phyloP scores from a whole-genome alignment of 2,113 vertebrate species.

The Eurystomus gularis region DNA sequence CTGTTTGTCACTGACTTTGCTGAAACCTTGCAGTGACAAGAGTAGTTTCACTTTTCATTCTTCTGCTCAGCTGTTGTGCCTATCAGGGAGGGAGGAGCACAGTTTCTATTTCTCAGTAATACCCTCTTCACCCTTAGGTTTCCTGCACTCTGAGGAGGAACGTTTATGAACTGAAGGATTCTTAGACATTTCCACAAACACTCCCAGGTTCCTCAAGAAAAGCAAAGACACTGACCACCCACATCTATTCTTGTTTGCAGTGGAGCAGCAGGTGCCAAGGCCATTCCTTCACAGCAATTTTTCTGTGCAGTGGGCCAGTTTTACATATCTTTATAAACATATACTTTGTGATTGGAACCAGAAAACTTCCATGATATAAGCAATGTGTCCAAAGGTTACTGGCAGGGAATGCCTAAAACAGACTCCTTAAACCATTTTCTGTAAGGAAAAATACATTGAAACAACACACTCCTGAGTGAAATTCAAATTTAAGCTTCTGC shows the following conservation, averaged over 20 bases:
- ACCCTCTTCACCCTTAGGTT: not conserved
- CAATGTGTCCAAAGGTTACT: not conserved
- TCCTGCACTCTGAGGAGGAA: not conserved
- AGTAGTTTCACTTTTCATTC: constrained; percentile 27
- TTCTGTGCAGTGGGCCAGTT: not conserved
- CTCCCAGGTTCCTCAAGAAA: not conserved
- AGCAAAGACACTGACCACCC: not conserved
- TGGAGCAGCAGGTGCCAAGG: not conserved
- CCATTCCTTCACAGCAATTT: not conserved
- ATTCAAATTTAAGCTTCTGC: not conserved
- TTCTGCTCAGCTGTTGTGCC: not conserved
- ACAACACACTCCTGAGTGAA: not conserved
- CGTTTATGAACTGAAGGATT: not conserved
- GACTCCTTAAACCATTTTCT: not conserved
- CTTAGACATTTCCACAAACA: not conserved
- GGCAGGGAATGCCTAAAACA: not conserved
- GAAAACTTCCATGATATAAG: not conserved
- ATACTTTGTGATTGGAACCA: not conserved
- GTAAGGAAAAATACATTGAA: not conserved
- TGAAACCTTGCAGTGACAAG: not conserved
- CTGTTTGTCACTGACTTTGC: not conserved
- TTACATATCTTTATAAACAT: not conserved
- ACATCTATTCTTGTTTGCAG: not conserved
- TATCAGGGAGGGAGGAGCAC: not conserved
- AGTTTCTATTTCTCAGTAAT: constrained; percentile 22